These are phyloP conservation scores for Trichopria drosophilae DNA, from an alignment of 2,888 invertebrate genomes.

Conservation along the genomic window DNA sequence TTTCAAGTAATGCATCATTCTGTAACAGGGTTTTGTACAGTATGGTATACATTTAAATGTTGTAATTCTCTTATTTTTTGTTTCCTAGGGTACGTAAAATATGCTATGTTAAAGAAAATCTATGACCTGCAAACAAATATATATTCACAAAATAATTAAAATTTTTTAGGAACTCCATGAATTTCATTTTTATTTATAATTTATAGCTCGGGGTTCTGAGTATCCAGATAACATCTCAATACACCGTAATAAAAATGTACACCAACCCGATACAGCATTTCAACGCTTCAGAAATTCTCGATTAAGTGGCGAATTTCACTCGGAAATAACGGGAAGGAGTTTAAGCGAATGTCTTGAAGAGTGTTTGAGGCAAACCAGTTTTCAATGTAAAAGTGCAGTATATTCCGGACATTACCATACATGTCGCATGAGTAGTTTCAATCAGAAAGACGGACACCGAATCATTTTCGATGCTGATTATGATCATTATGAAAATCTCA, in stretches of 20 bases:
- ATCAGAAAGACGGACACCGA: conserved; percentile 84
- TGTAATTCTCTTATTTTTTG: no score
- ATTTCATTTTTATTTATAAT: no score
- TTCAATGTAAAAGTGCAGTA: conserved; percentile 86
- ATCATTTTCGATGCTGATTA: conserved; percentile 89
- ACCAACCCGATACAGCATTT: conserved; percentile 86
- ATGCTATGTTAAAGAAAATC: no score
- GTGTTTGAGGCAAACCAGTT: conserved; percentile 84
- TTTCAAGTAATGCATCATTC: no score
- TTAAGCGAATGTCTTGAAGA: conserved; percentile 89
- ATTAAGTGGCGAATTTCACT: conserved; percentile 85
- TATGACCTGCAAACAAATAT: no score
- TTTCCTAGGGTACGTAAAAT: no score
- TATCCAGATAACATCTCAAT: conserved; percentile 86
- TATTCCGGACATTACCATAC: conserved; percentile 85
- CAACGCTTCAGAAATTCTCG: conserved; percentile 84
- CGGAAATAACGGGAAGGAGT: conserved; percentile 84
- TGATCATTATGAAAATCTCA: conserved; percentile 90
- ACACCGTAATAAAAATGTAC: conserved; percentile 79
- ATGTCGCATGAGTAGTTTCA: conserved; percentile 82
- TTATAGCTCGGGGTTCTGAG: conserved; percentile 81
- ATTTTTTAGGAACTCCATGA: no score
- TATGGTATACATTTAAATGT: no score
- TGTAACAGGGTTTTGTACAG: no score
- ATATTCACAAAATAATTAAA: no score